Evolutionary conservation across 2,113 vertebrate species (phyloP).

Genomic region (Hystrix cristata): DNA sequence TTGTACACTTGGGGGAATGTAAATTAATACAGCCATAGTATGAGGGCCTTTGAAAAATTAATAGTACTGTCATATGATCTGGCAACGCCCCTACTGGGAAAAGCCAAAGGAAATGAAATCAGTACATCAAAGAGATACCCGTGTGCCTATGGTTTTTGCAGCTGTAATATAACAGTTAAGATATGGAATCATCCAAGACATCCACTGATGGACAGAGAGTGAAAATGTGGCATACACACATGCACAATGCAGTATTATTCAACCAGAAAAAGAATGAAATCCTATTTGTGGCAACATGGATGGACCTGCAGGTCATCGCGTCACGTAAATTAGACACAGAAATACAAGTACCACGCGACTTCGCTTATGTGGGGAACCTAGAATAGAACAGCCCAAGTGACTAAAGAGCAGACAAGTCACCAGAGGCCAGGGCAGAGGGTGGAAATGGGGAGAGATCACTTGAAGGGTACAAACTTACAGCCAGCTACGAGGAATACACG

Average conservation of each 20-base stretch:
- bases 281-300: neutral
- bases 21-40: fast-evolving
- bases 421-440: neutral
- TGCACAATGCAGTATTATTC: neutral
- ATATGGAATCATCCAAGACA: neutral
- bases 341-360: too few species aligned
- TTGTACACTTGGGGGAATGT: too few species aligned
- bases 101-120: neutral
- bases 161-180: fast-evolving
- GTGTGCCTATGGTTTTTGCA: fast-evolving
- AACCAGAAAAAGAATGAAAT: neutral
- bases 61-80: neutral
- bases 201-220: neutral
- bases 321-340: neutral
- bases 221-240: neutral
- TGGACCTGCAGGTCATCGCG: neutral
- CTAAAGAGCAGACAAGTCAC: too few species aligned
- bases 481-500: neutral
- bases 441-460: neutral
- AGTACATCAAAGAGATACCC: too few species aligned
- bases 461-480: neutral
- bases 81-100: neutral
- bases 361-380: neutral
- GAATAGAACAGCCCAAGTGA: neutral
- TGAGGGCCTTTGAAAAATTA: fast-evolving